These are phyloP conservation scores for Dynastes hyllus DNA, from an alignment of 2,888 invertebrate genomes.

Conservation along the genomic window DNA sequence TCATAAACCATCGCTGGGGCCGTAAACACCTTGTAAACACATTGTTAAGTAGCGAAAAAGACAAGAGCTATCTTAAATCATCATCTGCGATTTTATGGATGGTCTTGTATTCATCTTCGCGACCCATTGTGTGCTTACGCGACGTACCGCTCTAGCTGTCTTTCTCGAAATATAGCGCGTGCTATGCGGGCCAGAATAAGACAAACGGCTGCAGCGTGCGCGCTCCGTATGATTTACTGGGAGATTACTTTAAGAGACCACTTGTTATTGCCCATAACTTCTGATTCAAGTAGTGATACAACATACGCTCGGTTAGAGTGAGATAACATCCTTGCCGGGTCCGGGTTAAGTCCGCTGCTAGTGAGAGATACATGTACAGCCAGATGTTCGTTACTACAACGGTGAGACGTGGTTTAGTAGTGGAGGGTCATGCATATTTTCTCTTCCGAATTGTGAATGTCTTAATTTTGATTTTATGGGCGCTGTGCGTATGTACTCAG, in stretches of 20 bases:
- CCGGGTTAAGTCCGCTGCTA: slow-evolving; percentile 37
- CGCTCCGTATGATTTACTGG: slow-evolving; percentile 70
- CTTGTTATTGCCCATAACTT: slow-evolving; percentile 72
- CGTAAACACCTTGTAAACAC: slow-evolving; percentile 69
- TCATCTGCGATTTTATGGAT: slow-evolving; percentile 71
- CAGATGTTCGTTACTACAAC: slow-evolving; percentile 34
- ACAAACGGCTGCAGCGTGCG: slow-evolving; percentile 67
- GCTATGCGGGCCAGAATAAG: slow-evolving; percentile 58
- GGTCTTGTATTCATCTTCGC: slow-evolving; percentile 66
- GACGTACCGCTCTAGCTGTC: slow-evolving; percentile 51
- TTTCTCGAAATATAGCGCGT: slow-evolving; percentile 57
- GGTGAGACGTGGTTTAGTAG: neutral
- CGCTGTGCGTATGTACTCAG: neutral
- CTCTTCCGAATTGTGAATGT: slow-evolving; percentile 58
- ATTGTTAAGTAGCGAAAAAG: slow-evolving; percentile 68
- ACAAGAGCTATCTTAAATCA: slow-evolving; percentile 70
- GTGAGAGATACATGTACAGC: slow-evolving; percentile 49
- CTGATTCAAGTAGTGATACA: slow-evolving; percentile 69
- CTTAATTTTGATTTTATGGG: slow-evolving; percentile 61
- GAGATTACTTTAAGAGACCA: slow-evolving; percentile 72
- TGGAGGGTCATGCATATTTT: slow-evolving; percentile 53
- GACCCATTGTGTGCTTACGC: slow-evolving; percentile 63
- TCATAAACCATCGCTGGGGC: slow-evolving; percentile 59
- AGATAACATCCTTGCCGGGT: slow-evolving; percentile 52
- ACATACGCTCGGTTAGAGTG: slow-evolving; percentile 59